Conservation (phyloP, 2,888 invertebrate species). For the Synanthedon vespiformis region DNA sequence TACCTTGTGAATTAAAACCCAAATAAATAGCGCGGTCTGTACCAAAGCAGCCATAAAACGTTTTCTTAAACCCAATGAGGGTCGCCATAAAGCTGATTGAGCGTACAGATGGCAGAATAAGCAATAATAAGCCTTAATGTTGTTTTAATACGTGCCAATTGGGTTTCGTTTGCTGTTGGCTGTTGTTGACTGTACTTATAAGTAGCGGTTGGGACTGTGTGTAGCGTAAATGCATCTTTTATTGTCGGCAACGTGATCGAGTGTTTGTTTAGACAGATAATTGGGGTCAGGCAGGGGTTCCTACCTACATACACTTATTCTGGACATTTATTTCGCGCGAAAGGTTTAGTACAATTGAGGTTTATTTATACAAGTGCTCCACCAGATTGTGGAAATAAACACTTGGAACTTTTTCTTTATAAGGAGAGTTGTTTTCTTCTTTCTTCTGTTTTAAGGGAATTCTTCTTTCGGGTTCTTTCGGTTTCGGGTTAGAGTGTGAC, state of each 20-base stretch:
- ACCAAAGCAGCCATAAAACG: constrained; percentile 28
- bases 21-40: constrained; percentile 11
- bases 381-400: too few relatives aligned
- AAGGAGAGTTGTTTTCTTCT: too few relatives aligned
- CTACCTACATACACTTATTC: too few relatives aligned
- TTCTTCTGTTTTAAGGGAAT: too few relatives aligned
- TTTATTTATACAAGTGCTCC: too few relatives aligned
- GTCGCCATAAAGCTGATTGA: constrained; percentile 25
- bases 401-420: too few relatives aligned
- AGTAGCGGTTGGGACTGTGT: constrained; percentile 1
- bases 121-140: not conserved
- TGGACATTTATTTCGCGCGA: too few relatives aligned
- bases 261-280: constrained; percentile 26
- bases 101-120: not conserved
- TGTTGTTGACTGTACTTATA: too few relatives aligned
- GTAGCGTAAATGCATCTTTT: constrained; percentile 27
- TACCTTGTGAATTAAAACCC: not conserved
- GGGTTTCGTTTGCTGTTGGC: too few relatives aligned
- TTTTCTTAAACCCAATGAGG: constrained; percentile 23
- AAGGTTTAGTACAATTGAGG: too few relatives aligned
- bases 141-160: not conserved
- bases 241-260: constrained; percentile 29
- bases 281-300: constrained; percentile 6
- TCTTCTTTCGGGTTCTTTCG: too few relatives aligned
- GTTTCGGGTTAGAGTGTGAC: too few relatives aligned